A percentile compares a stretch with the other conserved stretches of the same genome.
These are phyloP conservation scores for Nesospiza acunhae DNA, from an alignment of 2,113 vertebrate species.

Conservation along the genomic window DNA sequence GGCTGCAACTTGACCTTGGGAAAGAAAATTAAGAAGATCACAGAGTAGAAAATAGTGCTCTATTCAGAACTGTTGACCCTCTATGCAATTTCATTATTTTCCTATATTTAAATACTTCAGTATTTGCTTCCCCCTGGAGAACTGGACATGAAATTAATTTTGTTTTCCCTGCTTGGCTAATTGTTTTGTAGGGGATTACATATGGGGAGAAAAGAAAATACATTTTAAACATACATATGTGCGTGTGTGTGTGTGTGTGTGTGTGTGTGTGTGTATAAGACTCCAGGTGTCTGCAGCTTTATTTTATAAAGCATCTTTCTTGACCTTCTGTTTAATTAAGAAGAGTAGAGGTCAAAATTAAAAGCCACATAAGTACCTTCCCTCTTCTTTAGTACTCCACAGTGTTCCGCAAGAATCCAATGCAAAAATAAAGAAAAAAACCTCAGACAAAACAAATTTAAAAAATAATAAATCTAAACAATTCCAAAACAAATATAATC, in stretches of 20 bases:
- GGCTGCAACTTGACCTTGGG: not conserved
- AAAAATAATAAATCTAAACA: not conserved
- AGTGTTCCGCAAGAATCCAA: not conserved
- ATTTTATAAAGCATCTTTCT: not conserved
- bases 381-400: not conserved
- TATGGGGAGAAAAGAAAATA: fast-evolving
- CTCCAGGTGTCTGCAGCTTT: not conserved
- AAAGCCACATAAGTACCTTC: not conserved
- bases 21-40: not conserved
- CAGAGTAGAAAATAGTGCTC: not conserved
- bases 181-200: not conserved
- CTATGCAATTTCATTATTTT: not conserved
- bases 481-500: not conserved
- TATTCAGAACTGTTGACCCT: not conserved
- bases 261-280: fast-evolving
- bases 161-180: not conserved
- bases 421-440: not conserved
- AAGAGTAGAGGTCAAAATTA: not conserved
- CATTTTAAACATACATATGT: not conserved
- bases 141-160: not conserved
- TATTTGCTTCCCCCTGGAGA: not conserved
- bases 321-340: not conserved
- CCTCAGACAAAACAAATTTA: not conserved
- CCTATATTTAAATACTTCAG: not conserved
- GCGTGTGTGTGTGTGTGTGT: fast-evolving